A percentile compares a stretch with the other conserved stretches of the same genome.
Conservation (phyloP, 2,888 invertebrate genomes). For the Lumbricus terrestris region DNA sequence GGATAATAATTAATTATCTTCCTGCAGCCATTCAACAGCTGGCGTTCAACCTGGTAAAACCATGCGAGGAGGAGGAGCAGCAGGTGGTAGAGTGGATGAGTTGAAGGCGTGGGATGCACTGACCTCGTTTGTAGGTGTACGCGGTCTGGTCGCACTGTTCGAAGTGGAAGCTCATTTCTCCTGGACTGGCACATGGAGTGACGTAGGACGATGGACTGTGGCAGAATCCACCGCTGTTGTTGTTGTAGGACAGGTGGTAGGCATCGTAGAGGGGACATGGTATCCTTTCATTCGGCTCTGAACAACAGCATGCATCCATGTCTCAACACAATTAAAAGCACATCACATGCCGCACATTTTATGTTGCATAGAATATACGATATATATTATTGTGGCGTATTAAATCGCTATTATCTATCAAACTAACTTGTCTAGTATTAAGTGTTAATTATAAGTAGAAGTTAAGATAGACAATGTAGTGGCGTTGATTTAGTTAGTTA, state of each 20-base stretch:
- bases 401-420: no score
- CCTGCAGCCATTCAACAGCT: no score
- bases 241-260: conserved; percentile 39
- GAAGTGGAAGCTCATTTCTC: conserved; percentile 11
- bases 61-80: neutral
- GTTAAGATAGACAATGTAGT: no score
- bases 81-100: neutral
- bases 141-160: conserved; percentile 11
- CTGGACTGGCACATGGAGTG: conserved; percentile 22
- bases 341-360: no score
- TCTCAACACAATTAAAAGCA: neutral
- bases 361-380: no score
- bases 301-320: neutral
- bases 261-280: conserved; percentile 38
- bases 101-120: no score
- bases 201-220: conserved; percentile 32
- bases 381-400: no score
- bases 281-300: conserved; percentile 4
- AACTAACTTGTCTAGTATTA: no score
- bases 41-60: no score
- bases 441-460: no score
- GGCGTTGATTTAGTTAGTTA: no score
- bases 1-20: no score
- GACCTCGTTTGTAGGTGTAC: conserved; percentile 17
- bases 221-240: conserved; percentile 40